Evolutionary conservation across 2,888 invertebrate species (phyloP).

Genomic region (Epistrophe eligans): DNA sequence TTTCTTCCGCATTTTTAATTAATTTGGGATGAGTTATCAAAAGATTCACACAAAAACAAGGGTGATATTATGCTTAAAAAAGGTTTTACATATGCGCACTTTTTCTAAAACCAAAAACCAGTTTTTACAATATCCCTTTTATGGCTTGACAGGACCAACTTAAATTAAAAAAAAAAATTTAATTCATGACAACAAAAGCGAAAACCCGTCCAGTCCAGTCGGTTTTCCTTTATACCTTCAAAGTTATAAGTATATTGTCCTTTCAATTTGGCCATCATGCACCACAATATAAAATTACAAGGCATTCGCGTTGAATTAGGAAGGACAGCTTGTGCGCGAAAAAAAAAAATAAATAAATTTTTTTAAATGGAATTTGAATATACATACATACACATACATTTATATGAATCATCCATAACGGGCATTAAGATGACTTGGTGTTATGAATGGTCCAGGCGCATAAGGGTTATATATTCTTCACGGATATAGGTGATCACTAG

Average conservation of each 20-base stretch:
- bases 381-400: too few relatives aligned
- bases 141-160: conserved; percentile 57
- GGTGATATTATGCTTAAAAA: conserved; percentile 14
- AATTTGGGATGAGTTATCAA: conserved; percentile 61
- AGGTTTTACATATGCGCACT: not conserved
- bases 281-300: conserved; percentile 23
- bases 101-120: conserved; percentile 46
- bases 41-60: conserved; percentile 55
- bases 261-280: conserved; percentile 26
- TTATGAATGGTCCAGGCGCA: conserved; percentile 58
- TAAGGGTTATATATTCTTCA: conserved; percentile 18
- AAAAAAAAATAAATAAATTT: conserved; percentile 2
- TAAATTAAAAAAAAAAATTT: conserved; percentile 37
- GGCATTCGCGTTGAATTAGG: conserved; percentile 16
- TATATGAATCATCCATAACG: conserved; percentile 34
- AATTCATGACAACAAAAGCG: conserved; percentile 35
- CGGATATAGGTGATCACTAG: conserved; percentile 36
- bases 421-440: conserved; percentile 28
- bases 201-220: conserved; percentile 65
- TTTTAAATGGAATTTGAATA: conserved; percentile 33
- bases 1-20: conserved; percentile 69
- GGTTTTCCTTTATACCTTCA: conserved; percentile 39
- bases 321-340: conserved; percentile 49
- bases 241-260: conserved; percentile 16
- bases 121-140: conserved; percentile 57